phyloP scores from a whole-genome alignment of 2,888 invertebrate species.

The Idaea aversata region DNA sequence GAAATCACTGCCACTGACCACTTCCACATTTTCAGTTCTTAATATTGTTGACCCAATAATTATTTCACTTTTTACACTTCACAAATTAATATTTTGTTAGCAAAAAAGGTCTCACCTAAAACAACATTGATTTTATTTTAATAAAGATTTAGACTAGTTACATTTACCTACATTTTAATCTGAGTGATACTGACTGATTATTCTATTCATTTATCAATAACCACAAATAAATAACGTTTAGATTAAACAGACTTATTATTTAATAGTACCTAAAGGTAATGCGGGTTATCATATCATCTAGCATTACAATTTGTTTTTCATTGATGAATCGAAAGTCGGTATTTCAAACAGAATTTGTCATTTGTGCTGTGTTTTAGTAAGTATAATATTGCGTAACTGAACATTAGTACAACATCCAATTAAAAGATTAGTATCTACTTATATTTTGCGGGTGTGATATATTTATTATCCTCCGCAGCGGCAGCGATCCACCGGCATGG shows the following conservation, averaged over 20 bases:
- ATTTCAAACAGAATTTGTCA: background rate
- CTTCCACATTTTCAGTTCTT: background rate
- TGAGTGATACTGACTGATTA: constrained; percentile 1
- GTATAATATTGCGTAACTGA: background rate
- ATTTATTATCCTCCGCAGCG: no score
- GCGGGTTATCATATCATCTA: background rate
- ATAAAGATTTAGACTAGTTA: background rate
- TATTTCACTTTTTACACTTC: background rate
- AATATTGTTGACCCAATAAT: background rate
- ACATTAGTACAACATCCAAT: background rate
- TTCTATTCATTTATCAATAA: background rate
- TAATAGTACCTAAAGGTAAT: background rate
- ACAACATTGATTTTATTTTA: background rate
- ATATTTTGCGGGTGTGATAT: background rate
- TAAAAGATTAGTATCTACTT: background rate
- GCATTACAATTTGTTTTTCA: background rate
- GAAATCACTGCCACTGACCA: background rate
- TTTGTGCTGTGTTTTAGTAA: background rate
- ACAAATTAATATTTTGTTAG: background rate
- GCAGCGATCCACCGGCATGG: no score
- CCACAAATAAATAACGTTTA: background rate
- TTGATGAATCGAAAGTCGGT: background rate
- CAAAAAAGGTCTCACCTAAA: background rate
- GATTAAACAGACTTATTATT: constrained; percentile 13
- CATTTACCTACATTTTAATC: background rate